Evolutionary conservation across 2,888 invertebrate species (phyloP), one percentile per base, ranked within the genome.

Genomic region (Sinopyrophorus schimmeli): DNA sequence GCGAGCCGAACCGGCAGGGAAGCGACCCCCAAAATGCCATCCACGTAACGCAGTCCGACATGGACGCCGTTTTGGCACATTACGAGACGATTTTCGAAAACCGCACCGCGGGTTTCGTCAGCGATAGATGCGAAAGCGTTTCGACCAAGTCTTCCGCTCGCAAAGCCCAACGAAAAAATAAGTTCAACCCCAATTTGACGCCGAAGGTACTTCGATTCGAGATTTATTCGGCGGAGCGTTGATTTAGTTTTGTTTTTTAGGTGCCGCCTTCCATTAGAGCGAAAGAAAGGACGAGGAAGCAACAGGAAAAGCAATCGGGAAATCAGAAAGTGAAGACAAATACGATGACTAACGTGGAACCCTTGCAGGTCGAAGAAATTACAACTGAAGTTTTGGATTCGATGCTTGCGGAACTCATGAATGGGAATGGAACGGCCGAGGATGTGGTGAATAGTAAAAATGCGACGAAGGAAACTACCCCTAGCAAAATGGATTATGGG

Each of bases 341-440:
- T 12, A 17, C 30, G 2, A 3, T 17, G 7, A 10, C 14, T 12
- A 34, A 18, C 12, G 42, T 51, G 0, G 56, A 61, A 31, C 53
- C 52, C 2, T 38, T 60, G 1, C 57, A 60, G 21, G 62, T 63
- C 2, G 62, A 66, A 51, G 58, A 61, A 32, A 58, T 64, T 3
- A 59, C 63, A 11, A 55, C 64, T 0, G 63, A 64, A n/a, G 59
- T 62, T 3, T 35, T 66, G 12, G 62, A 64, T 23, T 57, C 55
- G 5, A 58, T 65, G 24, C 48, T 65, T 3, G 32, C 57, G 7
- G 65, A 65, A 26, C 32, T 65, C 16, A 61, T 58, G 18, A 44
- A 57, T 9, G n/a, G n/a, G n/a, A n/a, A n/a, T n/a, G n/a, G n/a
- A n/a, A n/a, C n/a, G n/a, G n/a, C n/a, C n/a, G n/a, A n/a, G n/a